Conservation (phyloP, 37 sponge, comb jelly and placozoan genomes). For the Hexactinellida sp. region DNA sequence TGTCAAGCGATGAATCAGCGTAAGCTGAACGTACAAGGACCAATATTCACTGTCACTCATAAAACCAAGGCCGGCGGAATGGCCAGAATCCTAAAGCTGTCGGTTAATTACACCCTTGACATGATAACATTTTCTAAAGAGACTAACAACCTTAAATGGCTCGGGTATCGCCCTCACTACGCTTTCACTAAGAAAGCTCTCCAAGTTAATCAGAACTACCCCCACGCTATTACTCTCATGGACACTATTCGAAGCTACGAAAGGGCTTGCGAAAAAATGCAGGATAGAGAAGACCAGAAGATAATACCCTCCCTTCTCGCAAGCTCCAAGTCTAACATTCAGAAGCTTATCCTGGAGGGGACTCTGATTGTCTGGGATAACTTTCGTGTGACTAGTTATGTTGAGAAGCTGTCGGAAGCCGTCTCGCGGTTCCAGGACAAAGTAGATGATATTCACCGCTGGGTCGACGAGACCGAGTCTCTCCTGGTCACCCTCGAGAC, state of each 20-base stretch:
- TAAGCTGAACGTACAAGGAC: not conserved
- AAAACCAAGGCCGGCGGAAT: constrained; percentile 11
- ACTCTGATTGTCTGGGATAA: not conserved
- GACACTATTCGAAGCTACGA: constrained; percentile 89
- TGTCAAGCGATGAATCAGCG: not conserved
- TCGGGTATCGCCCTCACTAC: constrained; percentile 79
- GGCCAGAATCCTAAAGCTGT: constrained; percentile 48
- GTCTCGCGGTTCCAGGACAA: constrained; percentile 20
- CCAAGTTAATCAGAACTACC: constrained; percentile 91
- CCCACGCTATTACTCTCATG: constrained; percentile 91
- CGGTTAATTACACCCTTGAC: constrained; percentile 87
- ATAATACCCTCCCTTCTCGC: constrained; percentile 40
- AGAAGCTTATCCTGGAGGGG: constrained; percentile 43
- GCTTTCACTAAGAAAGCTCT: constrained; percentile 74
- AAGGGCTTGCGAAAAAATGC: constrained; percentile 78
- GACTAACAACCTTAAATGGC: constrained; percentile 78
- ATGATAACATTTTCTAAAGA: constrained; percentile 89
- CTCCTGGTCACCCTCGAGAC: constrained; percentile 52
- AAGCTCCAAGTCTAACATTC: constrained; percentile 42
- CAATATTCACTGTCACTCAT: not conserved
- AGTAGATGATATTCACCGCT: constrained; percentile 71
- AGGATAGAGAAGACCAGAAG: constrained; percentile 11
- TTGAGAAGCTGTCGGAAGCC: constrained; percentile 26
- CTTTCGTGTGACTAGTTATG: not conserved
- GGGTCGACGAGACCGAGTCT: constrained; percentile 46